Percentiles rank a stretch among this genome's conserved stretches.
These are phyloP conservation scores for Ia io DNA, from an alignment of 2,113 vertebrate species.

Conservation along the genomic window DNA sequence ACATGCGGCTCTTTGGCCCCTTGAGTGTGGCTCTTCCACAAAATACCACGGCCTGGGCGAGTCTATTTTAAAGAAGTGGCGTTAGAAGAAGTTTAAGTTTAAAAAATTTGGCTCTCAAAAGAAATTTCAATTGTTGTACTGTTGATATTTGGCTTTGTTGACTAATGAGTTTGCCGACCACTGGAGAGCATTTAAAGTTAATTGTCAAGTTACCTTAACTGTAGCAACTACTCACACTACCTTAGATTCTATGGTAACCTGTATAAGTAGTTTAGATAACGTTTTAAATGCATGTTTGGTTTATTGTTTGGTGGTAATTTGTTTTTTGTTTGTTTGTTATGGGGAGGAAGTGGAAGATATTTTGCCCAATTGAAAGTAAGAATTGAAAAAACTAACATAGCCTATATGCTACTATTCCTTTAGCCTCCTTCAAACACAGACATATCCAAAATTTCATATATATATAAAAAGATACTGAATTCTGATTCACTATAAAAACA, in stretches of 20 bases:
- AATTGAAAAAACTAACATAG: conserved; percentile 32
- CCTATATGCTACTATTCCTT: background rate
- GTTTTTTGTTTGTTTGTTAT: background rate
- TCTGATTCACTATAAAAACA: conserved; percentile 20
- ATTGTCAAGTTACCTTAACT: conserved; percentile 53
- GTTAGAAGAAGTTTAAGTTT: too few species aligned
- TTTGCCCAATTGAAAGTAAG: conserved; percentile 41
- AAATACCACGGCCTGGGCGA: too few species aligned
- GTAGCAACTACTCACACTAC: background rate
- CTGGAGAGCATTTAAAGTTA: conserved; percentile 15
- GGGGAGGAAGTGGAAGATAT: background rate
- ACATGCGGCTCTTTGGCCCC: too few species aligned
- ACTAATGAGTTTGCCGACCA: too few species aligned
- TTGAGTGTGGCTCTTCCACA: too few species aligned
- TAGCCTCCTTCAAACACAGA: conserved; percentile 16
- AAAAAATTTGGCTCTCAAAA: too few species aligned
- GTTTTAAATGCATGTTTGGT: background rate
- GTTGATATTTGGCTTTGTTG: too few species aligned
- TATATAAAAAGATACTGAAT: background rate
- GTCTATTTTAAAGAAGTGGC: too few species aligned
- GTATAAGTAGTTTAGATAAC: background rate
- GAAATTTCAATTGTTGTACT: too few species aligned
- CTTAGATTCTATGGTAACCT: background rate
- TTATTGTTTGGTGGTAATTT: background rate
- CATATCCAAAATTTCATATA: conserved; percentile 21